phyloP scores from a whole-genome alignment of 2,888 invertebrate genomes.

The Stramonita haemastoma region DNA sequence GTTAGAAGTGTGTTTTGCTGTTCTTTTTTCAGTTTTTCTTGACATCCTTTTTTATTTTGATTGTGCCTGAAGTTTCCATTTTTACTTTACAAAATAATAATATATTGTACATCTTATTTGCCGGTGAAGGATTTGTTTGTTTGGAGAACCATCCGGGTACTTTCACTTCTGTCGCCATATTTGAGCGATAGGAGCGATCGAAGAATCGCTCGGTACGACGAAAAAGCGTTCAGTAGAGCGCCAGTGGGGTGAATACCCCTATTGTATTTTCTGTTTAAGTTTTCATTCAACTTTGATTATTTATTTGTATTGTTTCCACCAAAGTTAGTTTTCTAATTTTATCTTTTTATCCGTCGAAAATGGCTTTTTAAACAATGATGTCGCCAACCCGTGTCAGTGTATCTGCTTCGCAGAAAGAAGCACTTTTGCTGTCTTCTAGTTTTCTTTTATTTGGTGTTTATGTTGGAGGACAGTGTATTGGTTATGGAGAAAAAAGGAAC shows the following conservation, averaged over 20 bases:
- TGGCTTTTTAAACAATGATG: slow-evolving; percentile 48
- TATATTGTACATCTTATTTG: not conserved
- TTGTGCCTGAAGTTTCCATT: no score
- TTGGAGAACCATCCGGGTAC: slow-evolving; percentile 15
- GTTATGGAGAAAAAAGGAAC: slow-evolving; percentile 71
- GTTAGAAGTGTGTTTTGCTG: no score
- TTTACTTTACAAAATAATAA: no score
- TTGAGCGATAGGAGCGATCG: slow-evolving; percentile 45
- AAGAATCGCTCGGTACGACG: slow-evolving; percentile 41
- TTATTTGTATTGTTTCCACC: not conserved
- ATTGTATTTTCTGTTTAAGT: slow-evolving; percentile 4
- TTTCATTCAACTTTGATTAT: not conserved
- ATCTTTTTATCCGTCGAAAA: slow-evolving; percentile 41
- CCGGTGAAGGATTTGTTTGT: slow-evolving; percentile 20
- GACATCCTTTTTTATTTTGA: no score
- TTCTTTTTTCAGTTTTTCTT: no score
- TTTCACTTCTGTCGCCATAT: slow-evolving; percentile 45
- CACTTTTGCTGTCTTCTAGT: slow-evolving; percentile 10
- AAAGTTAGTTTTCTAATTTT: not conserved
- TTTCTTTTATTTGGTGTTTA: slow-evolving; percentile 59
- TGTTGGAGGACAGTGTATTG: slow-evolving; percentile 65
- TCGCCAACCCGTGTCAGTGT: slow-evolving; percentile 41
- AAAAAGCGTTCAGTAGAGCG: slow-evolving; percentile 48
- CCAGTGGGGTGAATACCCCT: slow-evolving; percentile 45
- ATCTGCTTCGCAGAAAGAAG: slow-evolving; percentile 52